Evolutionary conservation across 1,140 invertebrate genomes (phyloP), one percentile per base, ranked within the genome.

Genomic region (Cydia amplana): DNA sequence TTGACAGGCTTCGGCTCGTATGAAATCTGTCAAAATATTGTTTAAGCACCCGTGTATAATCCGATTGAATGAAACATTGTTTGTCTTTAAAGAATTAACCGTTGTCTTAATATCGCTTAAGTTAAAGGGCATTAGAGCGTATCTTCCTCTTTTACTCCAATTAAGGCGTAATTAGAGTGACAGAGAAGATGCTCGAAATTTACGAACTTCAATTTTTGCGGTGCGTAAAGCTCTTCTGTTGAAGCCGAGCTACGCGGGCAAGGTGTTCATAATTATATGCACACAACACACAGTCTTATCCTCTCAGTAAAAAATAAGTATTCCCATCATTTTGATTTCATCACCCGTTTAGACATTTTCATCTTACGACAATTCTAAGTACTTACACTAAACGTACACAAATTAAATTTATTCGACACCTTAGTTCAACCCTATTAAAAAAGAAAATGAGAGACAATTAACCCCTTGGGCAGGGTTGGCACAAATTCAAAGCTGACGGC

Each of bases 381-480:
- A 1, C 32, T 36, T 36, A 36, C 32, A 43, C 43, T 46, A 46
- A 46, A 46, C 43, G 4, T 46, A n/a, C 49, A 51, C n/a, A 18
- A 51, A 51, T 51, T n/a, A 51, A 16, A 49, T 9, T 40, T 36
- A 10, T 43, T 16, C 43, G n/a, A 51, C 49, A 51, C 20, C 5
- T 55, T 55, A 55, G 51, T 18, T 18, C 63, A 64, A 64, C 63
- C 63, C 64, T 65, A 36, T 16, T 32, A 28, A 28, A 64, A 28
- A 32, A n/a, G 25, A 65, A 65, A 65, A 65, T 20, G 64, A 70
- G 60, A 74, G 51, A 74, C 73, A 74, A 74, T 74, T 74, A 74
- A 63, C 73, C 72, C 55, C 49, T 40, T 14, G 49, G 23, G 6
- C 49, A 74, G 40, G 73, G 43, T 74, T 63, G 55, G 40, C 73